Percentiles rank a stretch among this genome's conserved stretches.
phyloP scores from a whole-genome alignment of 2,113 vertebrate genomes.

The Hippocampus barbouri region DNA sequence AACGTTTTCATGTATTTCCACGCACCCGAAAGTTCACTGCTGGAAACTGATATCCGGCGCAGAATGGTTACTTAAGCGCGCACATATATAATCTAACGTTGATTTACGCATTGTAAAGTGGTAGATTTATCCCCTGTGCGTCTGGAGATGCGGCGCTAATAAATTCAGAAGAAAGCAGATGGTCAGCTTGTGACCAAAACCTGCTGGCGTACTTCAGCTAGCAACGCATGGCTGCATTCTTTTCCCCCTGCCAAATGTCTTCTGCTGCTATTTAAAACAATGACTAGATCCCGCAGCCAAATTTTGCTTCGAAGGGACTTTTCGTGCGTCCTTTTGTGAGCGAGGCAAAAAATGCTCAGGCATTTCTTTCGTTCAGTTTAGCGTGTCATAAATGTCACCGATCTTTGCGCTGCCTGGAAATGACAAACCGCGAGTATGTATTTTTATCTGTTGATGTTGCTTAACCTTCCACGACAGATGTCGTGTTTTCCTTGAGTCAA shows the following conservation, averaged over 20 bases:
- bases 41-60: not conserved
- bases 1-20: conserved; percentile 7
- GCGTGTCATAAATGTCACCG: no score
- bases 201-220: conserved; percentile 29
- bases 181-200: conserved; percentile 52
- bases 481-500: not conserved
- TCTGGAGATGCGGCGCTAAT: conserved; percentile 34
- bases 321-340: not conserved
- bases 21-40: not conserved
- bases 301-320: not conserved
- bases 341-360: not conserved
- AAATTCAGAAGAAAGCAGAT: conserved; percentile 57
- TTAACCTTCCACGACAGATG: no score
- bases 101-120: conserved; percentile 14
- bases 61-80: not conserved
- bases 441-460: no score
- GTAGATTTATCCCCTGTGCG: conserved; percentile 16
- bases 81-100: not conserved
- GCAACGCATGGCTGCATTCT: conserved; percentile 12
- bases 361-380: not conserved
- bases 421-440: no score
- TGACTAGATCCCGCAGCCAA: conserved; percentile 13
- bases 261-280: conserved; percentile 18
- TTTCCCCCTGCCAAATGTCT: conserved; percentile 32
- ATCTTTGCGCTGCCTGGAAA: no score